Evolutionary conservation across 1,140 invertebrate species (phyloP), one percentile per base, ranked within the genome.

Genomic region (Aphaenogaster ashmeadi): DNA sequence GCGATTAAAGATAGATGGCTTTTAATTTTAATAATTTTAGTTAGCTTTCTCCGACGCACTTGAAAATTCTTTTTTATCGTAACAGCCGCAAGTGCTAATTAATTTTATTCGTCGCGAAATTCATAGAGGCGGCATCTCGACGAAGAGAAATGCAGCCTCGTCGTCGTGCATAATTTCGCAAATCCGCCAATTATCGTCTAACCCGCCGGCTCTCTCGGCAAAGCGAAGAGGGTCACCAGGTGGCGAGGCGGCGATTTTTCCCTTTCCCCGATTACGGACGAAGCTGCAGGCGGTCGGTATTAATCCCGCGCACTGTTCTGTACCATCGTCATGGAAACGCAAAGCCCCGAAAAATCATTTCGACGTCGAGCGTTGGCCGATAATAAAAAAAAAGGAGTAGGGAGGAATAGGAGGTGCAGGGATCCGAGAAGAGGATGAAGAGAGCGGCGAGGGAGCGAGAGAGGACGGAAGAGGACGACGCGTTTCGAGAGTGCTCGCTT

Each of bases 261-360:
- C 21, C 72, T 86, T 77, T 66, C 60, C 36, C 74, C 58, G 83
- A 86, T 86, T 86, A 86, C 72, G 58, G 33, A 4, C 33, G 27
- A 78, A 50, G 72, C 72, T 86, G 72, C 83, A 86, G 83, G 83
- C 83, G 83, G 83, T 66, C 44, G 72, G 58, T 86, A 78, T 86
- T 86, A 86, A 75, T 78, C 72, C 83, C 74, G 74, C 72, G 60
- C 60, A 44, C 72, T 86, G 83, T 78, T 72, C 66, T 83, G 50
- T 74, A 84, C 87, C 71, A 88, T 88, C 87, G 87, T 86, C 87
- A 88, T 88, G 87, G 87, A 85, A 88, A 88, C 87, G 87, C 87
- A 88, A 88, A 88, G 87, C 81, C 64, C 56, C 81, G 87, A 88
- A 88, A 88, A 88, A 88, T 88, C 81, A 88, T 88, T 85, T 86